A percentile compares a stretch with the other conserved stretches of the same genome.
These are phyloP conservation scores for Mus pahari DNA, from an alignment of 2,113 vertebrate species.

Conservation along the genomic window DNA sequence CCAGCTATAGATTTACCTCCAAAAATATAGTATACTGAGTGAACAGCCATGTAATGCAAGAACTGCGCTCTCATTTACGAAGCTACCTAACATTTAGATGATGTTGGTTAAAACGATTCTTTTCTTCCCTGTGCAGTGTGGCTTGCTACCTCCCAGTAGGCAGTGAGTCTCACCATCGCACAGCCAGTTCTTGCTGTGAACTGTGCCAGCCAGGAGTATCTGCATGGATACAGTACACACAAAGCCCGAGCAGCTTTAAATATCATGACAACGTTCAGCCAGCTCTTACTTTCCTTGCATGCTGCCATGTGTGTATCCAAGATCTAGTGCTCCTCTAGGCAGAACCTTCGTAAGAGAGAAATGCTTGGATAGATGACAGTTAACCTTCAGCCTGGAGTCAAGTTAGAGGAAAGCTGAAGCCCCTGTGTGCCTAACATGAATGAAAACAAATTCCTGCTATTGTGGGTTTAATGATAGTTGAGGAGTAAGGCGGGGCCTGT, in stretches of 20 bases:
- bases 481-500: background rate
- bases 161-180: background rate
- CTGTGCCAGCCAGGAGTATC: background rate
- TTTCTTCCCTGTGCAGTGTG: background rate
- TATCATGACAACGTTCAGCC: background rate
- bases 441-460: background rate
- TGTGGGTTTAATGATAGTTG: background rate
- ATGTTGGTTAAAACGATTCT: background rate
- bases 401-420: background rate
- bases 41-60: background rate
- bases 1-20: background rate
- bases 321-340: background rate
- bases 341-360: background rate
- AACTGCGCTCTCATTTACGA: background rate
- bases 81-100: background rate
- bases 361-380: background rate
- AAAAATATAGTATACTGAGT: background rate
- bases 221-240: background rate
- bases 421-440: background rate
- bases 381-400: background rate
- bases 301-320: background rate
- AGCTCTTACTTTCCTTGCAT: background rate
- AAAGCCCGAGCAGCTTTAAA: constrained; percentile 15
- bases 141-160: background rate
- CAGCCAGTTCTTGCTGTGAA: background rate